A percentile compares a stretch with the other conserved stretches of the same genome.
Conservation (phyloP, 2,113 vertebrate species). For the Cranoglanis bouderius region DNA sequence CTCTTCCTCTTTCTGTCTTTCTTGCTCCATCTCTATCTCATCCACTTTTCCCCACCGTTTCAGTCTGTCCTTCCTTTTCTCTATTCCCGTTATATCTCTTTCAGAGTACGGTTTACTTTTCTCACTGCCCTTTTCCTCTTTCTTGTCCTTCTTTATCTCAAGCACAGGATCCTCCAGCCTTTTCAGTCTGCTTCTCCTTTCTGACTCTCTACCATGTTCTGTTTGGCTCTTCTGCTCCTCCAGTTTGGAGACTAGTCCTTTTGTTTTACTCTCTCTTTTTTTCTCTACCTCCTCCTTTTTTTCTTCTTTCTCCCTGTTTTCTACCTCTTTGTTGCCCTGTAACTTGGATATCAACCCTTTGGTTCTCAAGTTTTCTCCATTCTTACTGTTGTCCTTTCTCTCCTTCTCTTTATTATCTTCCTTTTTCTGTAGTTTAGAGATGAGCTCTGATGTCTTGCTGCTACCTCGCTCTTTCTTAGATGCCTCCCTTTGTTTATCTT, state of each 20-base stretch:
- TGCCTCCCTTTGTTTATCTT: conserved; percentile 8
- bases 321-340: conserved; percentile 36
- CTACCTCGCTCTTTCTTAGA: conserved; percentile 36
- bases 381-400: conserved; percentile 34
- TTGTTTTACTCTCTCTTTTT: conserved; percentile 30
- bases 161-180: not conserved
- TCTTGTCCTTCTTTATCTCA: conserved; percentile 40
- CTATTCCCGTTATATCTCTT: conserved; percentile 4
- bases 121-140: conserved; percentile 8
- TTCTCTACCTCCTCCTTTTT: conserved; percentile 36
- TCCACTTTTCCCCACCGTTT: conserved; percentile 28
- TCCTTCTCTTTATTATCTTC: conserved; percentile 57
- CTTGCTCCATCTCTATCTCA: conserved; percentile 2
- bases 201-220: conserved; percentile 25
- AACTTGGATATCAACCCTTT: conserved; percentile 41
- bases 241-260: conserved; percentile 37
- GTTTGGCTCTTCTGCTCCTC: conserved; percentile 22
- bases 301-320: conserved; percentile 49
- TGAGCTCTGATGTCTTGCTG: conserved; percentile 69
- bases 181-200: conserved; percentile 20
- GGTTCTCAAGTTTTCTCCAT: conserved; percentile 54
- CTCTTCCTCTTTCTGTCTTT: conserved; percentile 7
- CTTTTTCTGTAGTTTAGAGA: conserved; percentile 58
- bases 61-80: conserved; percentile 26
- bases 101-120: not conserved